These are phyloP conservation scores for Anguilla anguilla DNA, from an alignment of 2,797 vertebrate genomes.

Conservation along the genomic window DNA sequence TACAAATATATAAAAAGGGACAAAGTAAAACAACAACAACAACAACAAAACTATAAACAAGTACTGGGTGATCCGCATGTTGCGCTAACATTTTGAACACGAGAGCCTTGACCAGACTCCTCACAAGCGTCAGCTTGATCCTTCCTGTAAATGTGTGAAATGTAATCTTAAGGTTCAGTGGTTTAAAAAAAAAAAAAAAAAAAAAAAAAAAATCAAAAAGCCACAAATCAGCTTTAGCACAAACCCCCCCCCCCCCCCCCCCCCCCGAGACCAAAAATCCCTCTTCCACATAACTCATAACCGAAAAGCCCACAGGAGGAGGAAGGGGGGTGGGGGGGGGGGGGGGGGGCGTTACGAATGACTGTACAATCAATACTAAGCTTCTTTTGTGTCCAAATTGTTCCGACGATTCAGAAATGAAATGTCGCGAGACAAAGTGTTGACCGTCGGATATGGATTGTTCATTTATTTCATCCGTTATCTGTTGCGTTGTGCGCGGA, in stretches of 20 bases:
- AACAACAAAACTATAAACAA: no score
- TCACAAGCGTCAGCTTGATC: no score
- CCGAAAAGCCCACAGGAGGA: background rate
- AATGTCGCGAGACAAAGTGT: background rate
- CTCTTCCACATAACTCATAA: background rate
- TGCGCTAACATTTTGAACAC: background rate
- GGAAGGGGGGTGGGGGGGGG: background rate
- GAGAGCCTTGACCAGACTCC: no score
- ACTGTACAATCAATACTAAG: background rate
- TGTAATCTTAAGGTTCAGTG: background rate
- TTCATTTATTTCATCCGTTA: slow-evolving; percentile 3
- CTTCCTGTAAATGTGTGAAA: background rate
- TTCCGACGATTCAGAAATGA: background rate
- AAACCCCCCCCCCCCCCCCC: background rate
- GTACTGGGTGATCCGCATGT: background rate
- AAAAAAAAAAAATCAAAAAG: background rate
- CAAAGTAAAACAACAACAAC: no score
- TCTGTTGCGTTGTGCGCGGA: background rate
- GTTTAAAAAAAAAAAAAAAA: background rate
- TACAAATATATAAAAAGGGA: no score
- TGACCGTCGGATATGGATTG: background rate
- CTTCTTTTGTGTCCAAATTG: background rate
- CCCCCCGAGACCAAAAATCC: background rate
- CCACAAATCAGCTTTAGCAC: background rate
- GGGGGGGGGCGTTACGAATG: background rate